Evolutionary conservation across 2,113 vertebrate species (phyloP).

Genomic region (Todiramphus chloris): DNA sequence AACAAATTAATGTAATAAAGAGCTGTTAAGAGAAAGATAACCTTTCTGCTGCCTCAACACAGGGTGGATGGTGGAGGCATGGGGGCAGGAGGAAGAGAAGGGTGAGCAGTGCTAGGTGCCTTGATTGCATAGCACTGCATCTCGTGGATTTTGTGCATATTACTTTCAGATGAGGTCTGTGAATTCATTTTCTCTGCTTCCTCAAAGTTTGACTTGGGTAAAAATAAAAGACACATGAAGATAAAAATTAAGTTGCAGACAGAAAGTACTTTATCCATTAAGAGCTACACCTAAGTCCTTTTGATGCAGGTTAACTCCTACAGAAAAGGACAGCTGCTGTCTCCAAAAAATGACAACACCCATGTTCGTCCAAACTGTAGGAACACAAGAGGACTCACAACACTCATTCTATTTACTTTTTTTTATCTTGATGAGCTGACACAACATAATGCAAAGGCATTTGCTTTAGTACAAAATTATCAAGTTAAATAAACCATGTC

Average conservation of each 20-base stretch:
- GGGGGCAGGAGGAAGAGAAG: not conserved
- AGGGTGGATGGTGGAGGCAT: not conserved
- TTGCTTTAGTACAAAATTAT: not conserved
- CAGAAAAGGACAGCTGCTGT: not conserved
- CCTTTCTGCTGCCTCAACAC: not conserved
- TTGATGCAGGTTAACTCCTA: not conserved
- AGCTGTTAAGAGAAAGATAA: not conserved
- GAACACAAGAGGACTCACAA: not conserved
- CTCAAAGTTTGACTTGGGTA: not conserved
- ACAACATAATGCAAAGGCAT: not conserved
- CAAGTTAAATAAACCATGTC: slow-evolving; percentile 1
- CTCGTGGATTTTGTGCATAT: not conserved
- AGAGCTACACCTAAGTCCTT: not conserved
- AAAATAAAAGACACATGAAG: not conserved
- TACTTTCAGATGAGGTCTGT: not conserved
- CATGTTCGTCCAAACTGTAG: not conserved
- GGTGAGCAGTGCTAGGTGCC: not conserved
- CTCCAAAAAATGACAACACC: not conserved
- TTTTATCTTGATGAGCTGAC: not conserved
- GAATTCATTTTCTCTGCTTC: not conserved
- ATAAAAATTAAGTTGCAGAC: not conserved
- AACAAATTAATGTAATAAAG: not conserved
- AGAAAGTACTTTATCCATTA: not conserved
- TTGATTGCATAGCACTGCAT: not conserved
- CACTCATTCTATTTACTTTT: not conserved